phyloP scores from a whole-genome alignment of 2,888 invertebrate species.

The Sialis fuliginosa region DNA sequence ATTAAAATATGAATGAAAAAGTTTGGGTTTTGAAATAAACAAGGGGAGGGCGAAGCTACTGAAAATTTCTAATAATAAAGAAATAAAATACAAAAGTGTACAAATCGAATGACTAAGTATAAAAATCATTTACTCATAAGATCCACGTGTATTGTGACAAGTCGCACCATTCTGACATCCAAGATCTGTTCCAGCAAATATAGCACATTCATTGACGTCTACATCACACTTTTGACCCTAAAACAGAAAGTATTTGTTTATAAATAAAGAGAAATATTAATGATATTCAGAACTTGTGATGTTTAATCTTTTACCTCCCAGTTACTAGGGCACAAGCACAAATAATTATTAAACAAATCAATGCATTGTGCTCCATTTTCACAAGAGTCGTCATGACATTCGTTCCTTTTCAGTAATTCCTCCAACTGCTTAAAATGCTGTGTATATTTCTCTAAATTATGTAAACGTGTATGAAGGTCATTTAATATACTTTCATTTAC shows the following conservation, averaged over 20 bases:
- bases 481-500: too few relatives aligned
- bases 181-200: conserved; percentile 63
- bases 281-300: not conserved
- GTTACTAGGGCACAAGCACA: conserved; percentile 54
- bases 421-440: too few relatives aligned
- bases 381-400: conserved; percentile 61
- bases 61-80: too few relatives aligned
- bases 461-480: too few relatives aligned
- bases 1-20: too few relatives aligned
- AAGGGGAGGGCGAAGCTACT: too few relatives aligned
- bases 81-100: too few relatives aligned
- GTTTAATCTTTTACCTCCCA: conserved; percentile 48
- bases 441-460: too few relatives aligned
- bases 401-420: conserved; percentile 28
- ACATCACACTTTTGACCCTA: conserved; percentile 50
- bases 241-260: conserved; percentile 7
- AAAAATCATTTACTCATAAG: conserved; percentile 48
- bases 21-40: too few relatives aligned
- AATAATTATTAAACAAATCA: conserved; percentile 48
- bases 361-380: conserved; percentile 68
- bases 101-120: too few relatives aligned
- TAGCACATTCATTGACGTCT: conserved; percentile 78
- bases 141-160: conserved; percentile 63
- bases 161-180: conserved; percentile 89
- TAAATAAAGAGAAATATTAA: not conserved